These are phyloP conservation scores for Xenopus petersii DNA, from an alignment of 2,797 vertebrate species.

Conservation along the genomic window DNA sequence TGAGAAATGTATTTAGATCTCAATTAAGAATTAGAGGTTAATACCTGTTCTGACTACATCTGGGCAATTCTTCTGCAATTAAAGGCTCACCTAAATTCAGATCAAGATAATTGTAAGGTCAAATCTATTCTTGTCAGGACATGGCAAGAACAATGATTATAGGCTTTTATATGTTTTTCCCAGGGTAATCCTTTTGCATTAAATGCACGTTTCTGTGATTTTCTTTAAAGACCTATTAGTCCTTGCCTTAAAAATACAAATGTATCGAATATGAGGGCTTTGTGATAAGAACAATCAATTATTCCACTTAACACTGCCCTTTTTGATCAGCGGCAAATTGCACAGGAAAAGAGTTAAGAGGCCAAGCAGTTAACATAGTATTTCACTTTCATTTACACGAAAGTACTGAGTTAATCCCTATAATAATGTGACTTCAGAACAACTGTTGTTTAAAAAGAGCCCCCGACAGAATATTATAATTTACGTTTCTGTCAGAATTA, in stretches of 20 bases:
- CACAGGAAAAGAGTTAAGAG: slow-evolving; percentile 28
- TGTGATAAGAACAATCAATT: slow-evolving; percentile 28
- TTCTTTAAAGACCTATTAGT: slow-evolving; percentile 3
- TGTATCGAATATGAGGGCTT: not conserved
- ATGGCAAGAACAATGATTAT: no score
- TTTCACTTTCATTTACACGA: slow-evolving; percentile 6
- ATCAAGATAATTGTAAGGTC: no score
- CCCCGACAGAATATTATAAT: slow-evolving; percentile 53
- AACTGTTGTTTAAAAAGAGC: slow-evolving; percentile 24
- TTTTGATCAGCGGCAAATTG: slow-evolving; percentile 24
- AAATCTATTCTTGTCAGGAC: no score
- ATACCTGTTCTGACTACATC: no score
- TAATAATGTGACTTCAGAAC: slow-evolving; percentile 11
- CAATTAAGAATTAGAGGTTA: no score
- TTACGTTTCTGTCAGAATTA: slow-evolving; percentile 54
- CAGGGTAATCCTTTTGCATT: no score
- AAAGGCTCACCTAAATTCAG: no score
- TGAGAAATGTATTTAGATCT: no score
- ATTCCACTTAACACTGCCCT: slow-evolving; percentile 42
- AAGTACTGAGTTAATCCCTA: slow-evolving; percentile 19
- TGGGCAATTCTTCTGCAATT: no score
- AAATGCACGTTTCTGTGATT: no score
- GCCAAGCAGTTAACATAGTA: slow-evolving; percentile 30
- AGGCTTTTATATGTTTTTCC: no score
- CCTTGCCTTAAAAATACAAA: not conserved